These are phyloP conservation scores for Pterobdella sp. DNA, from an alignment of 2,888 invertebrate species.

Conservation along the genomic window DNA sequence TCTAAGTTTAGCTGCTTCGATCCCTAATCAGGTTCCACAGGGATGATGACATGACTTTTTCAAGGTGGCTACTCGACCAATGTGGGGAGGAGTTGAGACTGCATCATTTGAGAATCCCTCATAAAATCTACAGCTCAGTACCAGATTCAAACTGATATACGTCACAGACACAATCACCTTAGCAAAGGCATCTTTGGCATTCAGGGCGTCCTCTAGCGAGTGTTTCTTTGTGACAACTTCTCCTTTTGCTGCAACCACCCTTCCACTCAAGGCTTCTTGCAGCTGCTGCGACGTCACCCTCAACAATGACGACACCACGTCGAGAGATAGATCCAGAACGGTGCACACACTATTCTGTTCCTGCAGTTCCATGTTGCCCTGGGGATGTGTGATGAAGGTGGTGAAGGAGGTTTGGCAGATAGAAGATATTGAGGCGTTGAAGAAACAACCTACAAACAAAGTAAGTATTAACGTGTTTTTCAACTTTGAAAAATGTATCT, in stretches of 20 bases:
- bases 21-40: too few relatives aligned
- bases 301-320: conserved; percentile 58
- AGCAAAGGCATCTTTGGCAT: conserved; percentile 81
- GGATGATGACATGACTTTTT: too few relatives aligned
- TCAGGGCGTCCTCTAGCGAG: conserved; percentile 72
- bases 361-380: conserved; percentile 61
- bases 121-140: too few relatives aligned
- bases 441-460: too few relatives aligned
- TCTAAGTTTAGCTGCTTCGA: too few relatives aligned
- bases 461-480: too few relatives aligned
- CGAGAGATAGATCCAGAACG: conserved; percentile 53
- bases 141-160: background rate
- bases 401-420: too few relatives aligned
- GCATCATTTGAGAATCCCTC: too few relatives aligned
- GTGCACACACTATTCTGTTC: conserved; percentile 50
- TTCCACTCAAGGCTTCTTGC: conserved; percentile 68
- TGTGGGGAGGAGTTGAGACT: too few relatives aligned
- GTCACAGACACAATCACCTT: conserved; percentile 59
- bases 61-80: too few relatives aligned
- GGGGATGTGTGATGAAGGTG: background rate
- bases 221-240: conserved; percentile 84
- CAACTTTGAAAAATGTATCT: too few relatives aligned
- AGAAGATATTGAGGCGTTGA: too few relatives aligned
- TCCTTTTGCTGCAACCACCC: conserved; percentile 86
- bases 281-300: conserved; percentile 63